A percentile compares a stretch with the other conserved stretches of the same genome.
phyloP scores from a whole-genome alignment of 2,888 invertebrate species.

The Saturnia pavonia region DNA sequence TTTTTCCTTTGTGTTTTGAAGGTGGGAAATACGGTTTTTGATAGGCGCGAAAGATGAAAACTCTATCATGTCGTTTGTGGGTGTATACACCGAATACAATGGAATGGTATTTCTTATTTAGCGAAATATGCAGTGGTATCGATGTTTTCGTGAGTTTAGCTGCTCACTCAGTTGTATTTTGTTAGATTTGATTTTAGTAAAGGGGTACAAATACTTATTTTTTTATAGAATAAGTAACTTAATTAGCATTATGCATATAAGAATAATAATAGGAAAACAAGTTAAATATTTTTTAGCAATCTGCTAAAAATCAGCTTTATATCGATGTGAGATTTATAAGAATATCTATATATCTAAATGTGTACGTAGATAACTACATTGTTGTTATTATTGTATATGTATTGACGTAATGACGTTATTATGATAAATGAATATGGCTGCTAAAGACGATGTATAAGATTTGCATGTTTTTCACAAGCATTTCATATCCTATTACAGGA shows the following conservation, averaged over 20 bases:
- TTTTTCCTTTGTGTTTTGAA: slow-evolving; percentile 48
- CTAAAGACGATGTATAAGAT: too few species aligned
- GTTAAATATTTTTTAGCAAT: too few species aligned
- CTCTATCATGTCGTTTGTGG: slow-evolving; percentile 44
- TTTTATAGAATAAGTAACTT: not conserved
- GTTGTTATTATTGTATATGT: too few species aligned
- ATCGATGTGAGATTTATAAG: too few species aligned
- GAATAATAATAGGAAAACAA: not conserved
- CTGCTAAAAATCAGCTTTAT: too few species aligned
- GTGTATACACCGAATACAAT: slow-evolving; percentile 50
- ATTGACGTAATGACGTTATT: too few species aligned
- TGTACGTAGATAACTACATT: too few species aligned
- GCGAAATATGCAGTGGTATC: slow-evolving; percentile 42
- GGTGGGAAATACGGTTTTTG: slow-evolving; percentile 58
- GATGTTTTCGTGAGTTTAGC: slow-evolving; percentile 18
- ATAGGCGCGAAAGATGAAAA: slow-evolving; percentile 48
- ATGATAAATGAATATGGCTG: too few species aligned
- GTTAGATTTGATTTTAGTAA: slow-evolving; percentile 1
- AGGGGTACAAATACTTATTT: not conserved
- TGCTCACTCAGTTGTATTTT: slow-evolving; percentile 14
- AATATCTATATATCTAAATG: too few species aligned
- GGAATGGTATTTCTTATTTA: slow-evolving; percentile 66
- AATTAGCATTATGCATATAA: not conserved
- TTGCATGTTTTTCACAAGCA: too few species aligned
- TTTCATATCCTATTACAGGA: too few species aligned